A percentile compares a stretch with the other conserved stretches of the same genome.
These are phyloP conservation scores for Recurvirostra avosetta DNA, from an alignment of 2,113 vertebrate genomes.

Conservation along the genomic window DNA sequence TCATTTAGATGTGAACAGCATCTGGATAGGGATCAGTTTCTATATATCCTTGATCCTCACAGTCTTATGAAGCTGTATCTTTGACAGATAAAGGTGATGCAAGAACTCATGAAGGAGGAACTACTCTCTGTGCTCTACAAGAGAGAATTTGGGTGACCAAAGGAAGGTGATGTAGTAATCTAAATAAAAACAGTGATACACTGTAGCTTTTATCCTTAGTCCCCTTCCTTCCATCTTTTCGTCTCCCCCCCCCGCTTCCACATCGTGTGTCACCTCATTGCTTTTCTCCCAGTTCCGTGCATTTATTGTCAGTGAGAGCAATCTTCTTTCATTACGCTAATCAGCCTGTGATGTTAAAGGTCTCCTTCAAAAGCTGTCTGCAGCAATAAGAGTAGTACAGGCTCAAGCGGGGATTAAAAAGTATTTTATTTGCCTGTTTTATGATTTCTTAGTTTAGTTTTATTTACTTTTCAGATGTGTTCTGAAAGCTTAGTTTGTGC, in stretches of 20 bases:
- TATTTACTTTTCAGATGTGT: background rate
- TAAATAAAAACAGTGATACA: background rate
- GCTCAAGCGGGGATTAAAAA: background rate
- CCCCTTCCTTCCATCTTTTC: background rate
- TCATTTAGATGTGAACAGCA: background rate
- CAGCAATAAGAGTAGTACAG: background rate
- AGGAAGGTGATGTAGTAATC: background rate
- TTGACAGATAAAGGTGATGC: background rate
- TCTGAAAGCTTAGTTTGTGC: background rate
- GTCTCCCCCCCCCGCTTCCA: background rate
- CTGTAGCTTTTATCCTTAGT: background rate
- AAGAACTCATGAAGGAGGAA: background rate
- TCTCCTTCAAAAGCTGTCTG: background rate
- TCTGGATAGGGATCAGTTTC: background rate
- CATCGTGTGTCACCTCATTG: background rate
- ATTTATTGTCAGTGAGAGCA: background rate
- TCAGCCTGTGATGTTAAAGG: background rate
- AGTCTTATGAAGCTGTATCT: background rate
- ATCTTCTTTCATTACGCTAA: constrained; percentile 2
- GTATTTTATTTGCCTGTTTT: background rate
- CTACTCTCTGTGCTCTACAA: background rate
- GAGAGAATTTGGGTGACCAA: background rate
- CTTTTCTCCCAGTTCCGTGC: background rate
- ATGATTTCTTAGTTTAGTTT: background rate
- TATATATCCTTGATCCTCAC: background rate